Evolutionary conservation across 2,797 vertebrate species (phyloP).

Genomic region (Remorina albescens): DNA sequence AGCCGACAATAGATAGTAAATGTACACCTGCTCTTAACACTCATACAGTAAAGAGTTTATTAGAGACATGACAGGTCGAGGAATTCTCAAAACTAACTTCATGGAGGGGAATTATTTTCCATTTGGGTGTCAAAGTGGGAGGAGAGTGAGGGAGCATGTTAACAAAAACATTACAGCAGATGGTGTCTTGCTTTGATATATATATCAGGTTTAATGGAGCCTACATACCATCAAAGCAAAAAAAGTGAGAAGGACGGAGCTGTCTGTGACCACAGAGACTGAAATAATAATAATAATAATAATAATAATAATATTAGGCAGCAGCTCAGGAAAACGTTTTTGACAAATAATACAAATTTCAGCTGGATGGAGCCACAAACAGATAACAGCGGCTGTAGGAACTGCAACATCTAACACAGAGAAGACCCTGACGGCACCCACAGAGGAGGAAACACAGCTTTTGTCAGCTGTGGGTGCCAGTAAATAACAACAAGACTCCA

Average conservation of each 20-base stretch:
- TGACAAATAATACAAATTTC: constrained; percentile 2
- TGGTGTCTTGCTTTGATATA: constrained; percentile 55
- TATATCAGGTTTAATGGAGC: constrained; percentile 59
- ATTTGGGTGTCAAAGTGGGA: neutral
- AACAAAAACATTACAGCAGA: constrained; percentile 48
- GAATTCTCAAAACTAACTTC: constrained; percentile 9
- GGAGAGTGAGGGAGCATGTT: neutral
- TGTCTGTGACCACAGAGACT: constrained; percentile 14
- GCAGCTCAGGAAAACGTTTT: constrained; percentile 7
- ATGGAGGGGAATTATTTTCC: constrained; percentile 14
- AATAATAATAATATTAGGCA: constrained; percentile 33
- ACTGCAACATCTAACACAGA: neutral
- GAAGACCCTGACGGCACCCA: neutral
- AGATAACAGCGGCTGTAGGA: neutral
- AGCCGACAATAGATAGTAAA: constrained; percentile 10
- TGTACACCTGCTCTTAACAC: constrained; percentile 24
- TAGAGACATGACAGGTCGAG: constrained; percentile 1
- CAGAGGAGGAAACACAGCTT: neutral
- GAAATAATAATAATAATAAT: constrained; percentile 18
- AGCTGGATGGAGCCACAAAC: neutral
- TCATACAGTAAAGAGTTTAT: constrained; percentile 2
- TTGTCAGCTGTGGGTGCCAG: neutral
- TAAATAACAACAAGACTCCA: neutral
- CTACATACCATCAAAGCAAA: constrained; percentile 49
- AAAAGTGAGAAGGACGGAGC: constrained; percentile 35